These are phyloP conservation scores for Sycobia sp. DNA, from an alignment of 1,140 invertebrate genomes.

Conservation along the genomic window DNA sequence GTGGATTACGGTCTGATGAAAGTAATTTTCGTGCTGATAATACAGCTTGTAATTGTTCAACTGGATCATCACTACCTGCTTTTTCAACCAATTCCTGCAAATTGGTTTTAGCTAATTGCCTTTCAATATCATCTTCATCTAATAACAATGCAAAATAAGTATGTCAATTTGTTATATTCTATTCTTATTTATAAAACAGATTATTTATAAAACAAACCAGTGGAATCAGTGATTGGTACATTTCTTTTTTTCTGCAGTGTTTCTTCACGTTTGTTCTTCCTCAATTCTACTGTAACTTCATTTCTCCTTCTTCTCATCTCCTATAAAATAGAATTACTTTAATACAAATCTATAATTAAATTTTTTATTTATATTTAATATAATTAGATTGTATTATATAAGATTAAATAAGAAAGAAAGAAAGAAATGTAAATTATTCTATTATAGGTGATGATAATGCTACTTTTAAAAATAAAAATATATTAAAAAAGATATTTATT, in stretches of 20 bases:
- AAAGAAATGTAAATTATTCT: too few relatives aligned
- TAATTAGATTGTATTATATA: conserved; percentile 7
- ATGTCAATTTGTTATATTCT: too few relatives aligned
- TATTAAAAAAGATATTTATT: background rate
- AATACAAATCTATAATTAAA: background rate
- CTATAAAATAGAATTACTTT: conserved; percentile 60
- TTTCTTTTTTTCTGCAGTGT: conserved; percentile 94
- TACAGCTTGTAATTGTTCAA: conserved; percentile 78
- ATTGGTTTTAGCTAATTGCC: conserved; percentile 69
- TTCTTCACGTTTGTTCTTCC: conserved; percentile 97
- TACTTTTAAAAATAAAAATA: background rate
- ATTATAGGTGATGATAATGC: too few relatives aligned
- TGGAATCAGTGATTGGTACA: conserved; percentile 82
- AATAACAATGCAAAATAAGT: conserved; percentile 28
- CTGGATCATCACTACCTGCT: conserved; percentile 72
- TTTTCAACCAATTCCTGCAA: conserved; percentile 74
- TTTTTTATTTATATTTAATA: background rate
- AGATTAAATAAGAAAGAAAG: too few relatives aligned
- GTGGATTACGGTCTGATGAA: conserved; percentile 96
- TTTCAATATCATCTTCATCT: conserved; percentile 78
- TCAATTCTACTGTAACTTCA: conserved; percentile 92
- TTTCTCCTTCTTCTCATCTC: conserved; percentile 95
- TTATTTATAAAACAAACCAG: conserved; percentile 62
- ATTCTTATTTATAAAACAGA: background rate
- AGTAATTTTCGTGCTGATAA: conserved; percentile 91